Percentiles rank a stretch among this genome's conserved stretches.
Evolutionary conservation across 1,140 invertebrate species (phyloP).

Genomic region (Scaptomyza graminum): DNA sequence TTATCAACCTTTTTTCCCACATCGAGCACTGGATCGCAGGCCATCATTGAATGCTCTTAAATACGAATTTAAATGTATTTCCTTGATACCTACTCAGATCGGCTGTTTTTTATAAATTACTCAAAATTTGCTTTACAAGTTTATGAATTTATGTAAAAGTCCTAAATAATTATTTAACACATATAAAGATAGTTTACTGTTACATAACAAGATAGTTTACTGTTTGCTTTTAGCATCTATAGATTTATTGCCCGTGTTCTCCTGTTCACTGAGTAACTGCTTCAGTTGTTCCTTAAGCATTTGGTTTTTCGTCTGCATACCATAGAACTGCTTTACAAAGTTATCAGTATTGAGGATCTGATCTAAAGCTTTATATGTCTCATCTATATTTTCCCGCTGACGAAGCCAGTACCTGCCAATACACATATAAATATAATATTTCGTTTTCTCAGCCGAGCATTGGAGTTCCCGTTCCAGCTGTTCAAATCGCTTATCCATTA

Average conservation of each 20-base stretch:
- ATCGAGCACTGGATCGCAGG: no score
- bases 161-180: neutral
- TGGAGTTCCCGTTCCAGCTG: constrained; percentile 64
- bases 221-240: constrained; percentile 9
- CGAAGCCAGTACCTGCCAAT: constrained; percentile 46
- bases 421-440: constrained; percentile 52
- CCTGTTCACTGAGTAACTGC: constrained; percentile 20
- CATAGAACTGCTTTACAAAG: constrained; percentile 61
- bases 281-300: constrained; percentile 49
- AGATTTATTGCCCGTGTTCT: neutral
- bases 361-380: constrained; percentile 61
- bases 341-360: constrained; percentile 58
- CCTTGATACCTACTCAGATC: no score
- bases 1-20: no score
- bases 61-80: no score
- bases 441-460: constrained; percentile 49
- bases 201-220: neutral
- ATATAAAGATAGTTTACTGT: no score
- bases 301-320: constrained; percentile 66
- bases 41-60: no score
- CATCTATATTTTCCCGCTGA: constrained; percentile 48
- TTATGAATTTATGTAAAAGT: neutral
- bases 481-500: constrained; percentile 51
- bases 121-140: no score
- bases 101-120: neutral